phyloP scores from a whole-genome alignment of 2,888 invertebrate genomes.

The Cryptocheilus praepositus region DNA sequence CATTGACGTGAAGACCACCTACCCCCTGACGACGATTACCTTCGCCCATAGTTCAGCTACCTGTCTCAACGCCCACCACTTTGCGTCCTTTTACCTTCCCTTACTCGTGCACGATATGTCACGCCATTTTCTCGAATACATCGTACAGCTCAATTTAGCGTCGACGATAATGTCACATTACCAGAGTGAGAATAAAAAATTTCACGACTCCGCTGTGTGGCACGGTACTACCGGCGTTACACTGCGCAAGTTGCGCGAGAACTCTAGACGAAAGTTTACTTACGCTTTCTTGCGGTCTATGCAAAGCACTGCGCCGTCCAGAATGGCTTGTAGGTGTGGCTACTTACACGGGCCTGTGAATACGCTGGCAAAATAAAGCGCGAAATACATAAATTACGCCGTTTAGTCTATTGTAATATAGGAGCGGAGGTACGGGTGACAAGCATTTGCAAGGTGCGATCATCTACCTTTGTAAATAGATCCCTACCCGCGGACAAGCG shows the following conservation, averaged over 20 bases:
- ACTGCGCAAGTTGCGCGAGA: too few relatives aligned
- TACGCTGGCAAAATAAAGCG: too few relatives aligned
- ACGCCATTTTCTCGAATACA: slow-evolving; percentile 45
- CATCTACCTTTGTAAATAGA: slow-evolving; percentile 11
- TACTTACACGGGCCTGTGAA: too few relatives aligned
- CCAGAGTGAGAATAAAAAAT: slow-evolving; percentile 21
- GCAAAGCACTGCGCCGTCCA: not conserved
- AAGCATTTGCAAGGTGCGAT: not conserved
- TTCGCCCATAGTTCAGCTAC: slow-evolving; percentile 39
- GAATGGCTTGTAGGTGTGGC: not conserved
- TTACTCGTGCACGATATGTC: slow-evolving; percentile 40
- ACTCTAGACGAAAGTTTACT: too few relatives aligned
- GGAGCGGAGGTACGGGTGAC: too few relatives aligned
- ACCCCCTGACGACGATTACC: slow-evolving; percentile 42
- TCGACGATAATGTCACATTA: slow-evolving; percentile 33
- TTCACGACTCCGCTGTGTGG: too few relatives aligned
- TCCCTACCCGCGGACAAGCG: slow-evolving; percentile 10
- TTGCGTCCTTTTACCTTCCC: slow-evolving; percentile 45
- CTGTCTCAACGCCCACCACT: slow-evolving; percentile 43
- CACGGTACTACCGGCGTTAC: too few relatives aligned
- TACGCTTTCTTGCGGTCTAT: too few relatives aligned
- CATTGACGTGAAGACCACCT: slow-evolving; percentile 38
- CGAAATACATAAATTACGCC: too few relatives aligned
- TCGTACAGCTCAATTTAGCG: slow-evolving; percentile 41
- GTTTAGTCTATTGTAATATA: too few relatives aligned